Conservation (phyloP, 2,888 invertebrate genomes). For the Nomada fucata region DNA sequence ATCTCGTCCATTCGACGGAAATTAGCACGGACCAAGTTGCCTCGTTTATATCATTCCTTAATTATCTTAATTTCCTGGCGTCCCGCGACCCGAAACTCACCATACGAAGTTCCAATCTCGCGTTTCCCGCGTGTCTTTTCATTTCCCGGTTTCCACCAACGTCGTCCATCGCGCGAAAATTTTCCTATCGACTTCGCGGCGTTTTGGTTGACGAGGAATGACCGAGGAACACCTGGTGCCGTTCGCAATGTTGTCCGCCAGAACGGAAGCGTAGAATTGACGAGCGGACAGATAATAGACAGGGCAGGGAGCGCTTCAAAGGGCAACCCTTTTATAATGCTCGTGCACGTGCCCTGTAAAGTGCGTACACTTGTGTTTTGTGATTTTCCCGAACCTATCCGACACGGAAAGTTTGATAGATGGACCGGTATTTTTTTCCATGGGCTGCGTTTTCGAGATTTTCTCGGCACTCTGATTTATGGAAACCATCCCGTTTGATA, state of each 20-base stretch:
- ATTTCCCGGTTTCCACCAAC: not conserved
- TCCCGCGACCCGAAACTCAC: slow-evolving; percentile 6
- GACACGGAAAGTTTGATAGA: slow-evolving; percentile 7
- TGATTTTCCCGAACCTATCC: not conserved
- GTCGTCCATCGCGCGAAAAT: not conserved
- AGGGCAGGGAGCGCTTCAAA: not conserved
- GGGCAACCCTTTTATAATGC: not conserved
- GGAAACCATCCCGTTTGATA: slow-evolving; percentile 11
- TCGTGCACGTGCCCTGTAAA: not conserved
- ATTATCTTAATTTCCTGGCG: slow-evolving; percentile 37
- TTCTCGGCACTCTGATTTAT: not conserved
- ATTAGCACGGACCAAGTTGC: slow-evolving; percentile 25
- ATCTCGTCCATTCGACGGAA: slow-evolving; percentile 23
- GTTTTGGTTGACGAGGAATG: not conserved
- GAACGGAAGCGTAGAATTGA: not conserved
- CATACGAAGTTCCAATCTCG: not conserved
- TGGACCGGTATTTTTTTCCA: not conserved
- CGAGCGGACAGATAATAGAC: slow-evolving; percentile 9
- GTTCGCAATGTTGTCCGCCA: not conserved
- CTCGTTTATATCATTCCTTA: slow-evolving; percentile 15
- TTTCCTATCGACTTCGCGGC: too few species aligned
- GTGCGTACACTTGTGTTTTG: not conserved
- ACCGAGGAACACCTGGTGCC: not conserved
- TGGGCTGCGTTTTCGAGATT: not conserved
- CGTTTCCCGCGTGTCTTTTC: not conserved